Evolutionary conservation across 2,113 vertebrate species (phyloP).

Genomic region (Hoplias malabaricus): DNA sequence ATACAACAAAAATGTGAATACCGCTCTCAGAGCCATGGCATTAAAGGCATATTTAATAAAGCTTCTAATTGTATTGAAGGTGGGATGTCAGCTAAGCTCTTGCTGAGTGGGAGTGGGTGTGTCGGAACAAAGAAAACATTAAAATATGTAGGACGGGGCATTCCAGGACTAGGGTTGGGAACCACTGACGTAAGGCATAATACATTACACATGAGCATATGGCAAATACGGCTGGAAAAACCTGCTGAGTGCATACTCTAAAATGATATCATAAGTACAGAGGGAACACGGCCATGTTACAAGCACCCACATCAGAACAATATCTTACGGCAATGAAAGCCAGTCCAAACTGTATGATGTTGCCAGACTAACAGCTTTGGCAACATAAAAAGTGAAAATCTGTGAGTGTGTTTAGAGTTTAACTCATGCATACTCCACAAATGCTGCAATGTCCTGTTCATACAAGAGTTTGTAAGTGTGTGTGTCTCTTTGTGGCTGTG

Average conservation of each 20-base stretch:
- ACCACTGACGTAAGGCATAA: not conserved
- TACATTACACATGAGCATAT: not conserved
- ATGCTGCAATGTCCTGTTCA: conserved; percentile 18
- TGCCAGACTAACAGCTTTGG: not conserved
- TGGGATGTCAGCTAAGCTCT: no score
- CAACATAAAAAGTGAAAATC: not conserved
- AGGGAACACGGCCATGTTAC: not conserved
- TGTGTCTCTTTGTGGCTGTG: not conserved
- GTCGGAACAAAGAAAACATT: no score
- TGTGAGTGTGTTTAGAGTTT: conserved; percentile 2
- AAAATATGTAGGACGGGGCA: no score
- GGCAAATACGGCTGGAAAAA: not conserved
- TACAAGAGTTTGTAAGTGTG: not conserved
- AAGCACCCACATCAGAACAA: not conserved
- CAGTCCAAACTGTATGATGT: not conserved
- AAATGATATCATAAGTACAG: not conserved
- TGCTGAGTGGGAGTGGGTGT: no score
- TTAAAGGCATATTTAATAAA: no score
- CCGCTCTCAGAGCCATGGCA: no score
- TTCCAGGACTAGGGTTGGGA: not conserved
- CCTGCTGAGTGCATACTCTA: not conserved
- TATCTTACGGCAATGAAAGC: conserved; percentile 17
- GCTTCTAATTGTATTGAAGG: no score
- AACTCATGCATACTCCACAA: not conserved
- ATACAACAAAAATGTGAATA: no score